Evolutionary conservation across 1,140 invertebrate species (phyloP), one percentile per base, ranked within the genome.

Genomic region (Panagrolaimus sp.): DNA sequence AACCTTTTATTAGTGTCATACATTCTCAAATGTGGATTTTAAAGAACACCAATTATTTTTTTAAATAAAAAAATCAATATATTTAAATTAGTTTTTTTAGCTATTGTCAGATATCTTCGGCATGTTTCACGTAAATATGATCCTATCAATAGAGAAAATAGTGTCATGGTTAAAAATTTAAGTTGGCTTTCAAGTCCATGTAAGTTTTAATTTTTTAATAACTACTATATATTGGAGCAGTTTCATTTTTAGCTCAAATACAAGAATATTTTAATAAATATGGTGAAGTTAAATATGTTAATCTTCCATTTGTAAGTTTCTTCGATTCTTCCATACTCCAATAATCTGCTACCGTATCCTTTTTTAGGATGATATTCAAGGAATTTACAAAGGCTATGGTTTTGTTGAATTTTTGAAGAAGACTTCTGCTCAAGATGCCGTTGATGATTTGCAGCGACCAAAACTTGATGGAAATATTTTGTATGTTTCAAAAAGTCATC

Each of bases 151-250:
- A 38, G 31, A 38, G 31, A 38, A 7, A 38, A 38, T 38, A 38
- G 31, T 38, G 51, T 57, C 8, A 57, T 57, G 51, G n/a, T 57
- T 11, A 57, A 57, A 20, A 57, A 27, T 25, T 8, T 57, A 11
- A 57, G 51, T 27, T 57, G 51, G 51, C 20, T 57, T n/a, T 25
- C 51, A 11, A 16, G 51, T 57, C 51, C 20, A 57, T 20, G 51
- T 57, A 25, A 11, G 51, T 57, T 57, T n/a, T 25, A 14, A 57
- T n/a, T 27, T 13, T 4, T 38, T 25, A 57, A 20, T n/a, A n/a
- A n/a, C n/a, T n/a, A n/a, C n/a, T n/a, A n/a, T n/a, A n/a, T n/a
- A n/a, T n/a, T n/a, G n/a, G n/a, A n/a, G n/a, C n/a, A n/a, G n/a
- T n/a, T n/a, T n/a, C n/a, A 9, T 11, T 57, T 57, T 20, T 27